phyloP scores from a whole-genome alignment of 2,888 invertebrate genomes.

The Proisotoma minuta region DNA sequence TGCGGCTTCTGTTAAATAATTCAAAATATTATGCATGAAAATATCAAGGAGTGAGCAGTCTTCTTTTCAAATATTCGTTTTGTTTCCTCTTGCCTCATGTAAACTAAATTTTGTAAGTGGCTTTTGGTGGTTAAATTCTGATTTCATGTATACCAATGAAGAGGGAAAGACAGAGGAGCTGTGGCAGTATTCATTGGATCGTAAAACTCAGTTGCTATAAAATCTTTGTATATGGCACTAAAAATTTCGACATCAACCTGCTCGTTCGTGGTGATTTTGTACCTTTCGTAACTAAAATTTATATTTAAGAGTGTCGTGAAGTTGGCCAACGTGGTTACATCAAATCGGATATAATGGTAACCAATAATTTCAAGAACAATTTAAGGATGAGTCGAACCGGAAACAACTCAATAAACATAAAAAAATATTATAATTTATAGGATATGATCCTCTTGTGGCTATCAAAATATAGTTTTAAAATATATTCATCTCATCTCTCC shows the following conservation, averaged over 20 bases:
- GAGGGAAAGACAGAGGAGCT: not conserved
- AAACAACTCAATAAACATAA: not conserved
- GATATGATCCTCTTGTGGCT: no score
- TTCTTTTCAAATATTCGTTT: conserved; percentile 8
- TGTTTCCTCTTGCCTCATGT: conserved; percentile 1
- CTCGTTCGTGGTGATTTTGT: not conserved
- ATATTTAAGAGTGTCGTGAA: not conserved
- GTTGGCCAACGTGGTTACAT: not conserved
- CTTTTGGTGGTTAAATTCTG: conserved; percentile 7
- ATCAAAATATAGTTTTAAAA: no score
- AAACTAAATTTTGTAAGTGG: conserved; percentile 2
- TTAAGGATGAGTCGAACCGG: not conserved
- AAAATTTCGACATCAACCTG: conserved; percentile 8
- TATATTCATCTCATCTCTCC: no score
- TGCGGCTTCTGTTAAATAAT: conserved; percentile 10
- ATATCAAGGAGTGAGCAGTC: not conserved
- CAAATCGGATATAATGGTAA: not conserved
- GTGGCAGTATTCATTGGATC: conserved; percentile 10
- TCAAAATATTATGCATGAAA: conserved; percentile 7
- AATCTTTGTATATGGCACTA: conserved; percentile 12
- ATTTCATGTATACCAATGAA: conserved; percentile 10
- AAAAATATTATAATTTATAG: no score
- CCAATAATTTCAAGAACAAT: not conserved
- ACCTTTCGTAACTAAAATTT: conserved; percentile 1
- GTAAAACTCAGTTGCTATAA: conserved; percentile 6